Evolutionary conservation across 1,140 invertebrate genomes (phyloP), one percentile per base, ranked within the genome.

Genomic region (Steinernema khuongi): DNA sequence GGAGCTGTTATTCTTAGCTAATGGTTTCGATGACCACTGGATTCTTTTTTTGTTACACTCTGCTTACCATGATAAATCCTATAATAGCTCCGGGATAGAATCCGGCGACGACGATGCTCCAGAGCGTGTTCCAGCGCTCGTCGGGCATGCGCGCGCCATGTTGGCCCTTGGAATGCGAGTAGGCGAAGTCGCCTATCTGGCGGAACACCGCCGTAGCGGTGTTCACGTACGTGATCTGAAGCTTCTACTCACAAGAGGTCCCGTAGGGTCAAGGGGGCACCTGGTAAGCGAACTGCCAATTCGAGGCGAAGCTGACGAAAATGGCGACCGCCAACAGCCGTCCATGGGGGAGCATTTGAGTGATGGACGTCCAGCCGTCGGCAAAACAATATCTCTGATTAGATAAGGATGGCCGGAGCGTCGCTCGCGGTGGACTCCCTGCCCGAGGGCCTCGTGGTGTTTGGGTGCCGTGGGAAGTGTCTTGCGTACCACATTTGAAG

Each of bases 221-320:
- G 76, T 78, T 78, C 43, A 78, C 77, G 72, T 78, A 78, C 19
- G 77, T 78, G 67, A 78, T 78, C 76, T 77, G 71, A 22, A 76
- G 18, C 31, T 72, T 29, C 44, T 31, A 28, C 70, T n/a, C 30
- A 1, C 22, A 28, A 14, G 28, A 28, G 29, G 30, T 29, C 36
- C 14, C 17, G 36, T 31, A 29, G 31, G 22, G 11, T 4, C 22
- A 28, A 0, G 69, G 14, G 50, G 1, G 31, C 43, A 77, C 76
- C 76, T 78, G 77, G 68, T 75, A 78, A 11, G 75, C 77, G 68
- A 78, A 78, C 22, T 79, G 77, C 77, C 77, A 78, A 31, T 78
- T 78, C 67, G 77, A 68, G 60, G 75, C 76, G 36, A 78, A 78
- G 67, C 75, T 77, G 26, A 72, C 77, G 60, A 78, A 36, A 50